These are phyloP conservation scores for Vidua macroura DNA, from an alignment of 2,113 vertebrate genomes.

Conservation along the genomic window DNA sequence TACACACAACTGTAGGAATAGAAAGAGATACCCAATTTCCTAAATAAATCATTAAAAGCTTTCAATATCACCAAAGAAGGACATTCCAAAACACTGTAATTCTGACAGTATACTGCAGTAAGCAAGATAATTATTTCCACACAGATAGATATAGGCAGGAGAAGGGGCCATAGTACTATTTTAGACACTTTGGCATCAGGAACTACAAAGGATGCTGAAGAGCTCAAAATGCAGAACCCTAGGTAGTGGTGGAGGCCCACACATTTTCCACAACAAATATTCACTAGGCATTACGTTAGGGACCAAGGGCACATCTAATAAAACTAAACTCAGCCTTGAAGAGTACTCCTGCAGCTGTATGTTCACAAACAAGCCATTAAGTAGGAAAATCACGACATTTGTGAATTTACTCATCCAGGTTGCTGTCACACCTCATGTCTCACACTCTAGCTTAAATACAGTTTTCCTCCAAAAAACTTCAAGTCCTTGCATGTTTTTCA, in stretches of 20 bases:
- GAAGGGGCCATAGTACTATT: neutral
- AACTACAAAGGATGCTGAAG: neutral
- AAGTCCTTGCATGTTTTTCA: accelerated
- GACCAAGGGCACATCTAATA: neutral
- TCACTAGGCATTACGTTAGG: neutral
- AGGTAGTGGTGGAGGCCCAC: accelerated
- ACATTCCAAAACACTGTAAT: neutral
- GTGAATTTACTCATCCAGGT: neutral
- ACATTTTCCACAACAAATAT: neutral
- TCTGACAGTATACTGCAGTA: neutral
- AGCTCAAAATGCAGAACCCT: neutral
- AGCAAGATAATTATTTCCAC: neutral
- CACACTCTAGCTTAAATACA: neutral
- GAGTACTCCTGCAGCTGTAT: neutral
- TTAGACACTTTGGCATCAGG: neutral
- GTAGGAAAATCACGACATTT: neutral
- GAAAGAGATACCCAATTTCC: neutral
- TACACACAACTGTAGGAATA: neutral
- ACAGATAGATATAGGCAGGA: neutral
- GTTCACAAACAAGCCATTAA: neutral
- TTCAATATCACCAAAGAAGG: neutral
- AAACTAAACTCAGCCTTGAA: neutral
- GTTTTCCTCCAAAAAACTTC: neutral
- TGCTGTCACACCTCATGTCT: neutral
- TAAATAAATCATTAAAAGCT: neutral